Evolutionary conservation across 2,888 invertebrate species (phyloP).

Genomic region (Caradrina clavipalpis): DNA sequence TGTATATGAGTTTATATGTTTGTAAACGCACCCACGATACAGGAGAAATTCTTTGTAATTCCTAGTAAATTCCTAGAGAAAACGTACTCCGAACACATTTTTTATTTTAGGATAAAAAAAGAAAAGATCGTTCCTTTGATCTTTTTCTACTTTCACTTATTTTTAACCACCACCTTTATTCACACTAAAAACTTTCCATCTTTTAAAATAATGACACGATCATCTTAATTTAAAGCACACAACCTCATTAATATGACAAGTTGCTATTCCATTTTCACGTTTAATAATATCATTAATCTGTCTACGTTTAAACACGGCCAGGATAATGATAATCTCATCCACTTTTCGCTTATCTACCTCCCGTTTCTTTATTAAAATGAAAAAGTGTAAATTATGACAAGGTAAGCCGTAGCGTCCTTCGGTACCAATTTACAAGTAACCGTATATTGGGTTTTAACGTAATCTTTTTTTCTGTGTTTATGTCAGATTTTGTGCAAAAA

Average conservation of each 20-base stretch:
- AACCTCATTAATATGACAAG: not conserved
- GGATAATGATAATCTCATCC: slow-evolving; percentile 41
- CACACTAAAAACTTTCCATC: not conserved
- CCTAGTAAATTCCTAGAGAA: too few relatives aligned
- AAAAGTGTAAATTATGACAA: slow-evolving; percentile 59
- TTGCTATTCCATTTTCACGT: not conserved
- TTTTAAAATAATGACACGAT: not conserved
- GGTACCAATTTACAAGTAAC: slow-evolving; percentile 56
- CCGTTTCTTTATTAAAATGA: slow-evolving; percentile 57
- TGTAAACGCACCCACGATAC: too few relatives aligned
- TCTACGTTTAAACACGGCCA: slow-evolving; percentile 12
- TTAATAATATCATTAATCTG: slow-evolving; percentile 19
- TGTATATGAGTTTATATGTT: too few relatives aligned
- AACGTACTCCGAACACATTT: too few relatives aligned
- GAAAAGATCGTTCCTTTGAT: too few relatives aligned
- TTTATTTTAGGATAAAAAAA: too few relatives aligned
- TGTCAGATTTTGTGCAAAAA: slow-evolving; percentile 30
- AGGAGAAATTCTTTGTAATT: too few relatives aligned
- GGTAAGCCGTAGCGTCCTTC: slow-evolving; percentile 49
- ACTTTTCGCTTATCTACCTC: slow-evolving; percentile 35
- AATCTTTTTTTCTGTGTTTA: slow-evolving; percentile 53
- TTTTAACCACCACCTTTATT: too few relatives aligned
- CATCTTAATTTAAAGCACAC: not conserved
- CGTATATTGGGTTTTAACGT: slow-evolving; percentile 56
- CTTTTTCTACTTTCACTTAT: too few relatives aligned